These are phyloP conservation scores for Chloropsis hardwickii DNA, from an alignment of 2,113 vertebrate species.

Conservation along the genomic window DNA sequence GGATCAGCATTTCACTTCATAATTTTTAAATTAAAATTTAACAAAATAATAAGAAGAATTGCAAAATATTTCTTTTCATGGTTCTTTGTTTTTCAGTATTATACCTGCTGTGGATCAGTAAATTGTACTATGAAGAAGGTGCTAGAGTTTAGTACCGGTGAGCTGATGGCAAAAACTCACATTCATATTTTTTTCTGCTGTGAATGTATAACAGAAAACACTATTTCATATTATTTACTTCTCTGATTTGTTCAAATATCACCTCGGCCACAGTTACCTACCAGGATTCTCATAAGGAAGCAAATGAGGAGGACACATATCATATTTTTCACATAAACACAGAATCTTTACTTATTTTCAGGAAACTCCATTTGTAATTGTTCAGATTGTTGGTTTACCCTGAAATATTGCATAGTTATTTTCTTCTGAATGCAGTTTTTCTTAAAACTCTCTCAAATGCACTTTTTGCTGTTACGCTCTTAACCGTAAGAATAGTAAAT, in stretches of 20 bases:
- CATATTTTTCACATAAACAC: not conserved
- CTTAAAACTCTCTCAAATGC: not conserved
- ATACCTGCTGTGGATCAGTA: not conserved
- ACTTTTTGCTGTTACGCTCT: not conserved
- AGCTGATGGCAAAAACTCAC: not conserved
- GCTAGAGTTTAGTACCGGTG: not conserved
- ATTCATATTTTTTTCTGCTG: not conserved
- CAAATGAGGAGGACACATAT: fast-evolving
- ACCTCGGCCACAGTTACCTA: not conserved
- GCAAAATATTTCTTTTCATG: fast-evolving
- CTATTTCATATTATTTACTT: not conserved
- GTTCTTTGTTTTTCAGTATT: not conserved
- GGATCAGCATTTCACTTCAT: not conserved
- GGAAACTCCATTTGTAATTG: not conserved
- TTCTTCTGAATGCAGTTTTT: not conserved
- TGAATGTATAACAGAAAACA: not conserved
- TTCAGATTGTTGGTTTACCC: not conserved
- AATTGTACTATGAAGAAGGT: not conserved
- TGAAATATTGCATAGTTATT: not conserved
- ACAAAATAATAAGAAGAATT: not conserved
- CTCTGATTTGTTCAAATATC: not conserved
- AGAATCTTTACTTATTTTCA: not conserved
- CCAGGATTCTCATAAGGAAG: not conserved
- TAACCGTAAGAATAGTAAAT: not conserved
- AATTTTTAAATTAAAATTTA: not conserved